phyloP scores from a whole-genome alignment of 2,113 vertebrate genomes.

The Tachuris rubrigastra region DNA sequence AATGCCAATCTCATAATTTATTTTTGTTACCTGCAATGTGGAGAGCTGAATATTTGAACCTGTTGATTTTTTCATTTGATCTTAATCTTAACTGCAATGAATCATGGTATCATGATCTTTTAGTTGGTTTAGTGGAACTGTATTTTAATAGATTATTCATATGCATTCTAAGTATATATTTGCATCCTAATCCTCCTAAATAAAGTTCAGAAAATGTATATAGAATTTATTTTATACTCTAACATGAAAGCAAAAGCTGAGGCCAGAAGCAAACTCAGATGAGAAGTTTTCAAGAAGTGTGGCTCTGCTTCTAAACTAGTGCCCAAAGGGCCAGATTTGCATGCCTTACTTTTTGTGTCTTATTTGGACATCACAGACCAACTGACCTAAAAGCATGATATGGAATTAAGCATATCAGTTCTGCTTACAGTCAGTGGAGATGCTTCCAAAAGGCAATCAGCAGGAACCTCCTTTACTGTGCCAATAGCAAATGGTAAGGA shows the following conservation, averaged over 20 bases:
- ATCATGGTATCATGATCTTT: neutral
- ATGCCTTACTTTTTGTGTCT: neutral
- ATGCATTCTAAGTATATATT: neutral
- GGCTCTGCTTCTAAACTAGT: neutral
- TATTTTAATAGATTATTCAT: neutral
- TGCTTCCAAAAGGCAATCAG: neutral
- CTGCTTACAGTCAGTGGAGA: neutral
- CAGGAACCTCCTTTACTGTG: neutral
- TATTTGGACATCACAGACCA: neutral
- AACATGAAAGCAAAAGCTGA: neutral
- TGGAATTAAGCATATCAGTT: rapidly evolving
- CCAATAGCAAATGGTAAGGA: neutral
- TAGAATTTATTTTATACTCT: neutral
- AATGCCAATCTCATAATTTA: neutral
- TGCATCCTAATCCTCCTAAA: neutral
- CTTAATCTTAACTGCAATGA: neutral
- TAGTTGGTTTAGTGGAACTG: neutral
- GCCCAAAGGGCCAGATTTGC: neutral
- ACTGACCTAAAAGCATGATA: neutral
- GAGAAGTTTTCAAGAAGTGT: neutral
- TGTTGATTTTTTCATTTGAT: neutral
- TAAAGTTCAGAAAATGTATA: neutral
- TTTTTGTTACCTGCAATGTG: neutral
- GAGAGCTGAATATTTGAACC: neutral
- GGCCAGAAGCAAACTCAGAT: neutral